These are phyloP conservation scores for Leptosomus discolor DNA, from an alignment of 2,113 vertebrate genomes.

Conservation along the genomic window DNA sequence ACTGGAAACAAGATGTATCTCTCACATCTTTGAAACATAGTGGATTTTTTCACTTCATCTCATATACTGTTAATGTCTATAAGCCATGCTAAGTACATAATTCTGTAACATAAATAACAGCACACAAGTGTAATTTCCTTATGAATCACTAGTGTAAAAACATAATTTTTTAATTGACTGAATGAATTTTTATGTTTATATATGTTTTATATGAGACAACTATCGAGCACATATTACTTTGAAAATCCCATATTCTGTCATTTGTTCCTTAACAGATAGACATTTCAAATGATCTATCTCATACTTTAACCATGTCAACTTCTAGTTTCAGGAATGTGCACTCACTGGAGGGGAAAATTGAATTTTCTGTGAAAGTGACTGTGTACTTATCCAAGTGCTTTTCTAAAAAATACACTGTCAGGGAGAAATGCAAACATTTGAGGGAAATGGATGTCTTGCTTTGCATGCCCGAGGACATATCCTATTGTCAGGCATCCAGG, in stretches of 20 bases:
- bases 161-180: neutral
- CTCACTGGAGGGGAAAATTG: neutral
- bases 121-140: neutral
- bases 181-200: neutral
- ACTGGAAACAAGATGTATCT: neutral
- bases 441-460: neutral
- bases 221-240: fast-evolving
- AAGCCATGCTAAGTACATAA: neutral
- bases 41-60: neutral
- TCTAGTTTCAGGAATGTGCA: neutral
- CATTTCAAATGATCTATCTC: neutral
- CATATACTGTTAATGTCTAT: neutral
- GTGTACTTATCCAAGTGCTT: neutral
- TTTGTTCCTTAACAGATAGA: neutral
- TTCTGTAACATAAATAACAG: neutral
- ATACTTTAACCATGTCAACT: neutral
- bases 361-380: neutral
- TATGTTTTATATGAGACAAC: neutral
- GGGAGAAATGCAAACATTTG: neutral
- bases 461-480: neutral
- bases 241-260: neutral
- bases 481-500: neutral
- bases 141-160: neutral
- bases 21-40: neutral
- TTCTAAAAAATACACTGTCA: neutral